Evolutionary conservation across 2,113 vertebrate genomes (phyloP).

Genomic region (Osmerus eperlanus): DNA sequence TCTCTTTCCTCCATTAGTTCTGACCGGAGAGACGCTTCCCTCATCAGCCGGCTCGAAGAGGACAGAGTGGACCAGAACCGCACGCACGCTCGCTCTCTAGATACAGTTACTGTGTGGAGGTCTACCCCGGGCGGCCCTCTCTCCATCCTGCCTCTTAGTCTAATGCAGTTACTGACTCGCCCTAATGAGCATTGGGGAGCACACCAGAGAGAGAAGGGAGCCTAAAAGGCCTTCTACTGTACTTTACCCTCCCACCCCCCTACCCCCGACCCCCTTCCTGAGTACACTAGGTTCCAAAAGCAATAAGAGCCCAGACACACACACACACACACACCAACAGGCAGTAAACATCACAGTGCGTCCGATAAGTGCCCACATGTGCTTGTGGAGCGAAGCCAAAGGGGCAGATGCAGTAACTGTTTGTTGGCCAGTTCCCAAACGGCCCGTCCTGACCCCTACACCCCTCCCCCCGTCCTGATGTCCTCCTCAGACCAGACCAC

Average conservation of each 20-base stretch:
- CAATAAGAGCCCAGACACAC: constrained; percentile 17
- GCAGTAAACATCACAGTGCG: not conserved
- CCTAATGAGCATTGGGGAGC: not conserved
- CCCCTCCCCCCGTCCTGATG: not conserved
- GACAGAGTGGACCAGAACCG: constrained; percentile 8
- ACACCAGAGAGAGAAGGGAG: too few relatives aligned
- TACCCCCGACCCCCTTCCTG: too few relatives aligned
- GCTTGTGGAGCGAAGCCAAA: not conserved
- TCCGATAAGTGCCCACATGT: not conserved
- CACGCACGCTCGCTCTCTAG: constrained; percentile 6
- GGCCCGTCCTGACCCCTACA: not conserved
- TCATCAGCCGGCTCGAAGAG: constrained; percentile 13
- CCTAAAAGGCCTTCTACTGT: too few relatives aligned
- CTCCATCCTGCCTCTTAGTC: not conserved
- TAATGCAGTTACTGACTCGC: not conserved
- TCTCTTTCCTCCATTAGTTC: constrained; percentile 16
- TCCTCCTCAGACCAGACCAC: too few relatives aligned
- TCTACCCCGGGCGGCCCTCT: not conserved
- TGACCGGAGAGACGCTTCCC: constrained; percentile 6
- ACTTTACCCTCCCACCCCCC: too few relatives aligned
- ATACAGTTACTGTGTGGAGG: not conserved
- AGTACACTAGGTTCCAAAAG: too few relatives aligned
- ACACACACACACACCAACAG: not conserved
- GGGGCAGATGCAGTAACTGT: not conserved
- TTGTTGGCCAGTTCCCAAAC: not conserved